These are phyloP conservation scores for Anabacerthia variegaticeps DNA, from an alignment of 2,797 vertebrate genomes.

Conservation along the genomic window DNA sequence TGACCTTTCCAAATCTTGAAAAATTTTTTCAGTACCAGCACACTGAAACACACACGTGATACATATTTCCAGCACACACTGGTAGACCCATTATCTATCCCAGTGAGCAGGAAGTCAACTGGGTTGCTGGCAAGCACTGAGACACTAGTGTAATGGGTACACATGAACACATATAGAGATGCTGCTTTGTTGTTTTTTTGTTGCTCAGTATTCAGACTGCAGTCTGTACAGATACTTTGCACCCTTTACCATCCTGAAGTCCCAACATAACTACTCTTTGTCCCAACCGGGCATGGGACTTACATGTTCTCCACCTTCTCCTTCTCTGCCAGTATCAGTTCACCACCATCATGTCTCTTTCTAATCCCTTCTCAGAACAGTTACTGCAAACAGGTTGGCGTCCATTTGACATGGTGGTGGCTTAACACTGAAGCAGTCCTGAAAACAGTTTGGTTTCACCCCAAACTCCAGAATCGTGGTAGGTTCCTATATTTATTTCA, in stretches of 20 bases:
- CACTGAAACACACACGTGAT: neutral
- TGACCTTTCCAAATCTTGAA: neutral
- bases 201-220: neutral
- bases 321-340: neutral
- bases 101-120: neutral
- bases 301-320: neutral
- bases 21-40: neutral
- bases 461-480: neutral
- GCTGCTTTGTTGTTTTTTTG: neutral
- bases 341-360: neutral
- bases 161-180: neutral
- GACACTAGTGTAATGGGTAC: neutral
- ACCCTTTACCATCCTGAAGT: neutral
- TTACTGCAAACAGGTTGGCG: neutral
- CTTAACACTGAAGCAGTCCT: neutral
- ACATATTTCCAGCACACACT: neutral
- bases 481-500: neutral
- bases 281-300: neutral
- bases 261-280: neutral
- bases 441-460: neutral
- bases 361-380: neutral
- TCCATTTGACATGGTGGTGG: neutral
- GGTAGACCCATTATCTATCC: neutral
- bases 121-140: neutral
- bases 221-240: neutral